Evolutionary conservation across 2,888 invertebrate genomes (phyloP), one percentile per base, ranked within the genome.

Genomic region (Pasiphila rectangulata): DNA sequence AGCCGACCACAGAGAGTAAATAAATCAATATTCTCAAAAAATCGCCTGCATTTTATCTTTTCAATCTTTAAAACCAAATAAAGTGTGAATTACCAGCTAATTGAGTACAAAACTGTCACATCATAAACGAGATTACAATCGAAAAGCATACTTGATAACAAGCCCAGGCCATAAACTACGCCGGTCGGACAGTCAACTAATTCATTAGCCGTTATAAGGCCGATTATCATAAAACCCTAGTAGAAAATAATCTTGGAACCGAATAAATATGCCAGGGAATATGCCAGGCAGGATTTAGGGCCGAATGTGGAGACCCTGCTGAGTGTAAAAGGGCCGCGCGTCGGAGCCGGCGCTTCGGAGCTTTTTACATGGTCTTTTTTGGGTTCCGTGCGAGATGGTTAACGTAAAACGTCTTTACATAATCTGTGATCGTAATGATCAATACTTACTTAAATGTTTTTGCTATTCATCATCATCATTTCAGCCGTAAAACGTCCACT

Each of bases 221-320:
- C 57, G 81, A 84, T 84, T 84, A 85, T 67, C 83, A 85, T 84
- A 84, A 85, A 84, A 80, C 57, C 73, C 80, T 84, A 84, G 81
- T 83, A 80, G 85, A 83, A 82, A 83, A 85, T 85, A 83, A 85
- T 84, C 80, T 76, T 52, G 60, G 68, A 54, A 54, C 69, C 67
- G 64, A 79, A 87, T 87, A 87, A 85, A 87, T 82, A 85, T 84
- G 86, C 84, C 85, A 82, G 63, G 72, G 59, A 70, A n/a, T n/a
- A n/a, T n/a, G n/a, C n/a, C n/a, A n/a, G n/a, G n/a, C n/a, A 72
- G 75, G 79, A 87, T 86, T 85, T 86, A 86, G 78, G 79, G 74
- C 63, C 75, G 70, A 75, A 70, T 70, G 61, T 65, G 58, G 57
- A 59, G 6, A 23, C 66, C 86, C 85, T 67, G 86, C 82, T 79